Evolutionary conservation across 2,888 invertebrate species (phyloP).

Genomic region (Sphinx pinastri): DNA sequence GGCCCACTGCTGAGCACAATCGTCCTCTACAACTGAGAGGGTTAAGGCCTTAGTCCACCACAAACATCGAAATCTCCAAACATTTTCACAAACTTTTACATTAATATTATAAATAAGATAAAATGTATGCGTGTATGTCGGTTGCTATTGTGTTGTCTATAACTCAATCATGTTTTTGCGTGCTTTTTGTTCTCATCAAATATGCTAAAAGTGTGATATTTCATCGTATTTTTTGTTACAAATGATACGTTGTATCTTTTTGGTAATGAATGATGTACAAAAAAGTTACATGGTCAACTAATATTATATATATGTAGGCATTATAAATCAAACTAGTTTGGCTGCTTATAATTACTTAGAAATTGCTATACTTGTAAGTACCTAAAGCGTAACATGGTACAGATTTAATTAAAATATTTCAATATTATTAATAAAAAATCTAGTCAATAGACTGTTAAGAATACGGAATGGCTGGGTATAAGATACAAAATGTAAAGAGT

Average conservation of each 20-base stretch:
- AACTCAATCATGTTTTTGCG: slow-evolving; percentile 17
- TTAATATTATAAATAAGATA: too few relatives aligned
- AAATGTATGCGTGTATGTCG: too few relatives aligned
- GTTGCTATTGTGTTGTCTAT: not conserved
- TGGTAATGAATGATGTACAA: slow-evolving; percentile 11
- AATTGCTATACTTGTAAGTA: not conserved
- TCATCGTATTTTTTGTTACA: slow-evolving; percentile 13
- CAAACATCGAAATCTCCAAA: too few relatives aligned
- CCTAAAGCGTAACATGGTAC: not conserved
- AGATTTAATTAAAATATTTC: not conserved
- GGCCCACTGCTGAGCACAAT: too few relatives aligned
- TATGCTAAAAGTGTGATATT: slow-evolving; percentile 11
- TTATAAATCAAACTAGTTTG: slow-evolving; percentile 10
- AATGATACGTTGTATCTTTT: slow-evolving; percentile 8
- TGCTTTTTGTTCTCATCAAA: slow-evolving; percentile 6
- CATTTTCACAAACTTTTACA: too few relatives aligned
- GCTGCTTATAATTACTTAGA: slow-evolving; percentile 6
- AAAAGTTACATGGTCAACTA: slow-evolving; percentile 10
- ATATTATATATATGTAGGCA: slow-evolving; percentile 10
- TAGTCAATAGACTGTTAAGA: too few relatives aligned
- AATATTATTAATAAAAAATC: not conserved
- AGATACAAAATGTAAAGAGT: too few relatives aligned
- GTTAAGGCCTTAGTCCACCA: too few relatives aligned
- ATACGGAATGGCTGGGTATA: too few relatives aligned
- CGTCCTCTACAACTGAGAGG: too few relatives aligned